These are phyloP conservation scores for Drosophila fungiperda DNA, from an alignment of 2,888 invertebrate species.

Conservation along the genomic window DNA sequence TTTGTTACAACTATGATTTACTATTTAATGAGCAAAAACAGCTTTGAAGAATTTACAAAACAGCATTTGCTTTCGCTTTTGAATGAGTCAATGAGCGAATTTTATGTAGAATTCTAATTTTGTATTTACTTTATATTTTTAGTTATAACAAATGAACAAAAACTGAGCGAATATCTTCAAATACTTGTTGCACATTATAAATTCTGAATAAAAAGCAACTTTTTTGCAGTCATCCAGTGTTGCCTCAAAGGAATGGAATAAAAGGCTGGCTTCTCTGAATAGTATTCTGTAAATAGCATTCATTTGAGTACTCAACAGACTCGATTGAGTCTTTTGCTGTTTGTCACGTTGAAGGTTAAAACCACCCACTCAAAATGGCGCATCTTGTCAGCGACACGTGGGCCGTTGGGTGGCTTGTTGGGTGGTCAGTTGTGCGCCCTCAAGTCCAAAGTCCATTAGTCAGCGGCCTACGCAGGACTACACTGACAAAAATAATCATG, in stretches of 20 bases:
- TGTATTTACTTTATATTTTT: neutral
- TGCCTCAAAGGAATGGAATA: no score
- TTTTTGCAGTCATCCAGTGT: neutral
- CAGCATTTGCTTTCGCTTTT: neutral
- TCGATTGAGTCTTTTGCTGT: slow-evolving; percentile 7
- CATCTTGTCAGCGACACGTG: slow-evolving; percentile 15
- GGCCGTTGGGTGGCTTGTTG: neutral
- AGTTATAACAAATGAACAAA: neutral
- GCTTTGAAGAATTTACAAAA: neutral
- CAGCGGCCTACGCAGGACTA: slow-evolving; percentile 58
- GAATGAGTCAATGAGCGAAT: neutral
- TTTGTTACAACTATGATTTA: neutral
- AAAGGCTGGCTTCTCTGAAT: neutral
- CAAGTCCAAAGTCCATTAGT: slow-evolving; percentile 53
- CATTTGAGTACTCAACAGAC: neutral
- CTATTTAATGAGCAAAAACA: neutral
- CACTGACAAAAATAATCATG: neutral
- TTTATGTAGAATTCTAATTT: neutral
- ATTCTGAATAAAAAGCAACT: neutral
- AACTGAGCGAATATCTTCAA: neutral
- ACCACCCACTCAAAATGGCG: neutral
- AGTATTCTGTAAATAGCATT: slow-evolving; percentile 5
- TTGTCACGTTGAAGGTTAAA: slow-evolving; percentile 2
- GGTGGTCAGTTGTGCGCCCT: slow-evolving; percentile 1
- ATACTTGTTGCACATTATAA: neutral